These are phyloP conservation scores for Heliopora coerulea DNA, from an alignment of 92 coral and sea anemone species.

Conservation along the genomic window DNA sequence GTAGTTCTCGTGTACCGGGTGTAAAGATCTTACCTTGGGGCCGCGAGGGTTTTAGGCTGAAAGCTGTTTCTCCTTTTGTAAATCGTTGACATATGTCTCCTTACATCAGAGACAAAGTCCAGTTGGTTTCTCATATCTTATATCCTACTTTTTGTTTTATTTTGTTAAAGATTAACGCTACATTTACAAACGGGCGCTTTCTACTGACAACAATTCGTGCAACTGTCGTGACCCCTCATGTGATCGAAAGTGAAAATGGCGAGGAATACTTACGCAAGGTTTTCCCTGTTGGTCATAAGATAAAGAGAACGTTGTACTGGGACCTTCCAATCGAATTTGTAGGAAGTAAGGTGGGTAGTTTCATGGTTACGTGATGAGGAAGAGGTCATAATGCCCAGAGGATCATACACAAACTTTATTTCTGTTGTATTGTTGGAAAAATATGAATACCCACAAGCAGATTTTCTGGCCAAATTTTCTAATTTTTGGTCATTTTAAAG, in stretches of 20 bases:
- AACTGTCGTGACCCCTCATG: not conserved
- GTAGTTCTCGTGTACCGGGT: too few relatives aligned
- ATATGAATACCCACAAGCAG: too few relatives aligned
- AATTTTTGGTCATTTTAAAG: too few relatives aligned
- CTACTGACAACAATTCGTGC: slow-evolving; percentile 3
- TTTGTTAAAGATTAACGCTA: not conserved
- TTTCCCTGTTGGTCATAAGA: not conserved
- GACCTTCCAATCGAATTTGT: slow-evolving; percentile 57
- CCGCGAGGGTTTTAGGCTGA: too few relatives aligned
- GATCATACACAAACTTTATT: too few relatives aligned
- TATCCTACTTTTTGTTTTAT: not conserved
- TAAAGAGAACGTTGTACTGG: slow-evolving; percentile 60
- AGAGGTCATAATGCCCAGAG: not conserved
- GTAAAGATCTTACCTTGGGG: too few relatives aligned
- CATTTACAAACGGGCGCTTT: slow-evolving; percentile 9
- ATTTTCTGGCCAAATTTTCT: too few relatives aligned
- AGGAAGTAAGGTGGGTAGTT: slow-evolving; percentile 65
- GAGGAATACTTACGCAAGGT: not conserved
- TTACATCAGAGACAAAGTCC: too few relatives aligned
- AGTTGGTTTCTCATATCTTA: too few relatives aligned
- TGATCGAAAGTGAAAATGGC: not conserved
- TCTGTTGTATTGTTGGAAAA: too few relatives aligned
- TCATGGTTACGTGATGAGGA: not conserved
- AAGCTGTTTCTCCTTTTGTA: too few relatives aligned
- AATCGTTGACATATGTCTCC: too few relatives aligned